phyloP scores from a whole-genome alignment of 1,140 invertebrate species.

The Habropoda laboriosa region DNA sequence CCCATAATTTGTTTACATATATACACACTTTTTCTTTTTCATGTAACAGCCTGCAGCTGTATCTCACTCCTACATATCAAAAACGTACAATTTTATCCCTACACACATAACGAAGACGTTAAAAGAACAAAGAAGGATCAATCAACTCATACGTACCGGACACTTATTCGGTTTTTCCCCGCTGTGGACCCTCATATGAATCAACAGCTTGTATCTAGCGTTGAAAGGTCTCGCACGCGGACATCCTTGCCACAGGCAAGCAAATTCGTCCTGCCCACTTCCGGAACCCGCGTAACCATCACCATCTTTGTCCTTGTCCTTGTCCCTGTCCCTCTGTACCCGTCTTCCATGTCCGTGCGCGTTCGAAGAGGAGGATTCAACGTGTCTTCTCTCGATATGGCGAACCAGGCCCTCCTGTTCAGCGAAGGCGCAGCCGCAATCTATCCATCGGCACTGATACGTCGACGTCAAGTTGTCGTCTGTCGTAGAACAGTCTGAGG shows the following conservation, averaged over 20 bases:
- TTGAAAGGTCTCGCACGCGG: slow-evolving; percentile 94
- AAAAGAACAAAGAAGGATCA: no score
- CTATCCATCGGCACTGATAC: slow-evolving; percentile 91
- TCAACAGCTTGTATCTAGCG: slow-evolving; percentile 97
- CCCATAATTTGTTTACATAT: no score
- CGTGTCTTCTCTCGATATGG: slow-evolving; percentile 95
- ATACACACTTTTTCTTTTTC: no score
- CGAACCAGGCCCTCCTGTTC: slow-evolving; percentile 91
- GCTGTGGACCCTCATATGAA: slow-evolving; percentile 97
- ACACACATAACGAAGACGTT: no score
- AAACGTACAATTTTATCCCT: no score
- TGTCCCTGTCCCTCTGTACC: slow-evolving; percentile 71
- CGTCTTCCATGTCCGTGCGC: slow-evolving; percentile 68
- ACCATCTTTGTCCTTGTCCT: slow-evolving; percentile 65
- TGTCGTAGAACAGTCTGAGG: slow-evolving; percentile 60
- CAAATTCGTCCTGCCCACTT: slow-evolving; percentile 88
- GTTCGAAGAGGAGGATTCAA: slow-evolving; percentile 85
- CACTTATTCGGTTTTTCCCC: slow-evolving; percentile 98
- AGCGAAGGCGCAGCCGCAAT: slow-evolving; percentile 90
- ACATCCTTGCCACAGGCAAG: slow-evolving; percentile 95
- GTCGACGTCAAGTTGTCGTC: slow-evolving; percentile 64
- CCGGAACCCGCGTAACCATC: background rate
- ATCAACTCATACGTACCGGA: slow-evolving; percentile 86
- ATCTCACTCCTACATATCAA: no score
- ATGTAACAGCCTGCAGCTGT: no score